Evolutionary conservation across 2,888 invertebrate species (phyloP).

Genomic region (Hirtodrosophila duncani): DNA sequence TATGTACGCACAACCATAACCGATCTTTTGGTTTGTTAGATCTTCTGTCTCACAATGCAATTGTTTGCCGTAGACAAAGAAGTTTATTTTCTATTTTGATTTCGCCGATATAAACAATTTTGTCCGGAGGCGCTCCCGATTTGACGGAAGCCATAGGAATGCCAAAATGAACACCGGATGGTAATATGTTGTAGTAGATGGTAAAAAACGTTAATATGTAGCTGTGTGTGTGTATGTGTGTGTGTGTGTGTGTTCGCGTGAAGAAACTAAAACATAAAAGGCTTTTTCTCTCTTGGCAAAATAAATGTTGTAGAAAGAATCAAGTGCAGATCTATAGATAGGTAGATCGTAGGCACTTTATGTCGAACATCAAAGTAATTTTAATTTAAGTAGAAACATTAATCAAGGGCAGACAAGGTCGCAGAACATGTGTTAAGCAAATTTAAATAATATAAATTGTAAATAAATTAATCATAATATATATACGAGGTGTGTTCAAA

Average conservation of each 20-base stretch:
- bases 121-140: slow-evolving; percentile 31
- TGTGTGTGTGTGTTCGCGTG: no score
- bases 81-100: slow-evolving; percentile 64
- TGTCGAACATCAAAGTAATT: slow-evolving; percentile 55
- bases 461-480: no score
- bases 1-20: slow-evolving; percentile 4
- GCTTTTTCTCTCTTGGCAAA: no score
- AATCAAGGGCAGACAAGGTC: slow-evolving; percentile 65
- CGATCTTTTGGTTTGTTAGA: slow-evolving; percentile 2
- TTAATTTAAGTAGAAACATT: slow-evolving; percentile 4
- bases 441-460: slow-evolving; percentile 21
- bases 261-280: no score
- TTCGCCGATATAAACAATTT: slow-evolving; percentile 60
- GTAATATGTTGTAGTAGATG: no score
- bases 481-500: no score
- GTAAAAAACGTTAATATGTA: no score
- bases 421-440: no score
- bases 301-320: background rate
- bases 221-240: no score
- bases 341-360: slow-evolving; percentile 53
- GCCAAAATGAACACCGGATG: slow-evolving; percentile 39
- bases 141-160: slow-evolving; percentile 65
- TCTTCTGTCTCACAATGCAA: slow-evolving; percentile 27
- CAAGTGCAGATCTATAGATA: slow-evolving; percentile 43
- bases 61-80: slow-evolving; percentile 40